phyloP scores from a whole-genome alignment of 2,888 invertebrate species.

The Stenoptilia bipunctidactyla region DNA sequence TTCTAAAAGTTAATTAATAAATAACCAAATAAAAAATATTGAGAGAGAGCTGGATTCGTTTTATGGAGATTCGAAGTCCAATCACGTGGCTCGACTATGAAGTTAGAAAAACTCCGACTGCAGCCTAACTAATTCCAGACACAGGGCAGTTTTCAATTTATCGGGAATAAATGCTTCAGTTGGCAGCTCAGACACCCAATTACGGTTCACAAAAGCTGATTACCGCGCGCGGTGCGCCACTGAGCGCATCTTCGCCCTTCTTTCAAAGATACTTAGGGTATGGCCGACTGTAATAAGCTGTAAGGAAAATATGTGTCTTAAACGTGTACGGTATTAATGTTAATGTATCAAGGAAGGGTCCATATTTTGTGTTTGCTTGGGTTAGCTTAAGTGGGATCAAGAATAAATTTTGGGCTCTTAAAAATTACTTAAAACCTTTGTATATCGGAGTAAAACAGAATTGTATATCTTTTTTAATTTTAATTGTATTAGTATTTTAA shows the following conservation, averaged over 20 bases:
- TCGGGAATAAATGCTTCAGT: slow-evolving; percentile 67
- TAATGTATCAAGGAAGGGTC: no score
- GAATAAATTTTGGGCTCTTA: no score
- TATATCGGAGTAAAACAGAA: no score
- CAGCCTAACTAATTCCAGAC: slow-evolving; percentile 49
- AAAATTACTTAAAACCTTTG: no score
- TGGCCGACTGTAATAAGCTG: no score
- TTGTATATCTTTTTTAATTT: no score
- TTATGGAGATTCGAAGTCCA: slow-evolving; percentile 9
- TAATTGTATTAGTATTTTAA: no score
- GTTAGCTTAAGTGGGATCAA: no score
- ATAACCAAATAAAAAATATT: not conserved
- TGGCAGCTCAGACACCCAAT: slow-evolving; percentile 70
- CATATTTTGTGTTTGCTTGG: no score
- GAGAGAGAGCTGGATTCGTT: not conserved
- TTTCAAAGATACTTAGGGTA: slow-evolving; percentile 5
- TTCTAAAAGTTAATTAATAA: no score
- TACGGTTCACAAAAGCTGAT: slow-evolving; percentile 70
- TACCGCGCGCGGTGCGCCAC: slow-evolving; percentile 46
- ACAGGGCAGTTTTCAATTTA: slow-evolving; percentile 69
- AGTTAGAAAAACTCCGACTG: slow-evolving; percentile 38
- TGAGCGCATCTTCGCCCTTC: not conserved
- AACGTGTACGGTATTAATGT: no score
- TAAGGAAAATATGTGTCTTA: no score
- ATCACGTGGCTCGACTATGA: slow-evolving; percentile 19